phyloP scores from a whole-genome alignment of 2,797 vertebrate genomes.

The Remorina albescens region DNA sequence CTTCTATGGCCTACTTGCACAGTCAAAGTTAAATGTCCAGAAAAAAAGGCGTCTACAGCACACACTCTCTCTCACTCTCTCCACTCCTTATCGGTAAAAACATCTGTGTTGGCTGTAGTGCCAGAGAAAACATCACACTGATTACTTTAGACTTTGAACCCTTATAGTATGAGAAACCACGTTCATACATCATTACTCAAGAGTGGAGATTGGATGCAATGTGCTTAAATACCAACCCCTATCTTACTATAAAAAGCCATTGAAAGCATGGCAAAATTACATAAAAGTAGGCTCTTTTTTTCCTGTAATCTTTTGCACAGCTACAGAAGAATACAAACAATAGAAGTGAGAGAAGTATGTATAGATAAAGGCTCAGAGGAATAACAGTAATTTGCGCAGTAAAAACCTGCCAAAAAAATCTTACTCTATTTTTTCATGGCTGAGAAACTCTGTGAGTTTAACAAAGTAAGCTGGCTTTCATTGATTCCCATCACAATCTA shows the following conservation, averaged over 20 bases:
- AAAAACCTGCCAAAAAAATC: not conserved
- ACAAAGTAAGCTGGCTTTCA: not conserved
- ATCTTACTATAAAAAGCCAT: slow-evolving; percentile 13
- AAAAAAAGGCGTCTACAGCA: not conserved
- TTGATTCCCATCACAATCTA: slow-evolving; percentile 3
- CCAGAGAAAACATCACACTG: slow-evolving; percentile 50
- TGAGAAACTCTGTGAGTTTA: not conserved
- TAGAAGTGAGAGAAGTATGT: not conserved
- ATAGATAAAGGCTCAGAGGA: slow-evolving; percentile 2
- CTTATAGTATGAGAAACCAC: slow-evolving; percentile 16
- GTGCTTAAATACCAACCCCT: slow-evolving; percentile 21
- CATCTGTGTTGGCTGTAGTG: slow-evolving; percentile 45
- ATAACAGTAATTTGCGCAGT: slow-evolving; percentile 7
- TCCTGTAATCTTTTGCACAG: slow-evolving; percentile 4
- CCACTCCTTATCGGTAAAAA: slow-evolving; percentile 49
- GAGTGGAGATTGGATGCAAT: slow-evolving; percentile 47
- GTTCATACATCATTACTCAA: slow-evolving; percentile 48
- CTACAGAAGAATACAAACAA: slow-evolving; percentile 3
- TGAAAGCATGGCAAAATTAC: not conserved
- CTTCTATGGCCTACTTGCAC: not conserved
- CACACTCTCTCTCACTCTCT: not conserved
- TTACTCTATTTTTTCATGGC: not conserved
- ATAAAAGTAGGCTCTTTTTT: not conserved
- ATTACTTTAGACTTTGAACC: slow-evolving; percentile 51
- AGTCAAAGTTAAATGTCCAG: not conserved